These are phyloP conservation scores for Fratercula arctica DNA, from an alignment of 2,797 vertebrate species.

Conservation along the genomic window DNA sequence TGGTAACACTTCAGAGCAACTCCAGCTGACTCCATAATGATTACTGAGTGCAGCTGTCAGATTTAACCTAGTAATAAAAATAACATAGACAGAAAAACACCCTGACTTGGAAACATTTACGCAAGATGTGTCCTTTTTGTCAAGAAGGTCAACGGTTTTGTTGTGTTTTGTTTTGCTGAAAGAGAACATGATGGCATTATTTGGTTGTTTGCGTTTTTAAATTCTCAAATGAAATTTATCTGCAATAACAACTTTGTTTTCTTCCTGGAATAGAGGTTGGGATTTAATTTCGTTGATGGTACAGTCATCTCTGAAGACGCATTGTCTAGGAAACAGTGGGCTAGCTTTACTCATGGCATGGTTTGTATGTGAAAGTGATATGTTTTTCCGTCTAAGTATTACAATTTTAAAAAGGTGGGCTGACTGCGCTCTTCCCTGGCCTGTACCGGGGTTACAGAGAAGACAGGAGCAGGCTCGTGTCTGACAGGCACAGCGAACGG, in stretches of 20 bases:
- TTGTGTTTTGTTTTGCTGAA: constrained; percentile 6
- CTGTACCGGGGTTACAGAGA: neutral
- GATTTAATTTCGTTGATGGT: constrained; percentile 23
- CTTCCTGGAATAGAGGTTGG: neutral
- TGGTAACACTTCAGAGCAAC: neutral
- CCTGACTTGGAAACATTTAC: neutral
- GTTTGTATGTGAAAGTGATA: neutral
- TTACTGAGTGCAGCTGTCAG: neutral
- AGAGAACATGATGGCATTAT: neutral
- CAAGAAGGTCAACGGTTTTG: neutral
- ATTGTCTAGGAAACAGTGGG: neutral
- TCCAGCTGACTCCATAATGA: neutral
- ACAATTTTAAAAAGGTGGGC: neutral
- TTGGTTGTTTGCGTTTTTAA: neutral
- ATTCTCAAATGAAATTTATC: constrained; percentile 12
- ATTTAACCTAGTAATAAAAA: constrained; percentile 41
- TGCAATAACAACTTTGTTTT: constrained; percentile 23
- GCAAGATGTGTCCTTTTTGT: neutral
- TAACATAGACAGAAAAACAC: neutral
- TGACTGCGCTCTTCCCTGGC: neutral
- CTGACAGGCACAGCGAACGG: accelerated
- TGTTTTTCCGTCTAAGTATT: neutral
- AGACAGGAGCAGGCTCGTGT: neutral
- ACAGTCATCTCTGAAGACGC: neutral
- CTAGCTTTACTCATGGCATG: neutral